Conservation (phyloP, 2,113 vertebrate species). For the Crocuta crocuta region DNA sequence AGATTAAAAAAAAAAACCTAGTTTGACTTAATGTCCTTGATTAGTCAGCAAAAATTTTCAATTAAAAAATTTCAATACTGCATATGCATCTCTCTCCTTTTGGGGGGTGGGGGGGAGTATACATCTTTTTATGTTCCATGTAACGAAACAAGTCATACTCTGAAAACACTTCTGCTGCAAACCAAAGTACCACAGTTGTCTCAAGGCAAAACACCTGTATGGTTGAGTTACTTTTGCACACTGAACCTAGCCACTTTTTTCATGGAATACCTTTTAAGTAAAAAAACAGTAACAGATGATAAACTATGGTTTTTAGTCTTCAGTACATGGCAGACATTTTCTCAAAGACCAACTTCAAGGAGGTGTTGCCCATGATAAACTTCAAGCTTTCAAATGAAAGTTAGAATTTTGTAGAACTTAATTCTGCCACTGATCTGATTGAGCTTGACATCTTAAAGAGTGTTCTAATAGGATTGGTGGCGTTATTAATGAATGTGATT, state of each 20-base stretch:
- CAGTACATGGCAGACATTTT: neutral
- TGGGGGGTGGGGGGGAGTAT: too few relatives aligned
- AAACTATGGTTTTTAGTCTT: neutral
- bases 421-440: neutral
- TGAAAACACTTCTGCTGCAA: neutral
- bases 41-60: neutral
- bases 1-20: neutral
- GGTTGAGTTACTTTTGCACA: neutral
- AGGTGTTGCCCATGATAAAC: neutral
- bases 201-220: neutral
- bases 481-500: neutral
- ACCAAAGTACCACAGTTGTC: neutral
- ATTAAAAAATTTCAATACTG: neutral
- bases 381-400: slow-evolving; percentile 18
- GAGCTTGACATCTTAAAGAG: neutral
- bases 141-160: neutral
- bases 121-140: neutral
- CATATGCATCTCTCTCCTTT: neutral
- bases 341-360: neutral
- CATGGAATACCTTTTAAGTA: neutral
- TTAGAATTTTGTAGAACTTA: slow-evolving; percentile 6
- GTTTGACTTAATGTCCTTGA: neutral
- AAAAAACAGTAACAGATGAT: neutral
- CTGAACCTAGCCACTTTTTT: neutral
- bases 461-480: neutral